Base-by-base conservation (phyloP, 2,888 invertebrate species). In the Cantharis rufa region DNA sequence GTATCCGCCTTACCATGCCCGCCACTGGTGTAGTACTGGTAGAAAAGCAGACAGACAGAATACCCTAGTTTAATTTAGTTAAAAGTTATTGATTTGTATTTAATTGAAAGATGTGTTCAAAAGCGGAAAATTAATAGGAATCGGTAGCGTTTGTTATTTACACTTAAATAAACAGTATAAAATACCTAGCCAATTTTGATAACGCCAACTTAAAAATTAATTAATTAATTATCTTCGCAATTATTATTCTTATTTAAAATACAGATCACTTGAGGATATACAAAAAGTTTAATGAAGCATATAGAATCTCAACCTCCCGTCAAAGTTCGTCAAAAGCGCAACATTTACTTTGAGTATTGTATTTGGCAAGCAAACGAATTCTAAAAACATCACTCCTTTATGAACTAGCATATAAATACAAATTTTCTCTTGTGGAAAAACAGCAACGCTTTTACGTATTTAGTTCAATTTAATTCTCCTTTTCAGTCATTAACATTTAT, bases 401-500 rank as follows among this genome's bases (percentile, higher is more conserved):
- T 74, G 74, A 74, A 74, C 63, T 70, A 69, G 61, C 28, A 74
- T 74, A 69, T 74, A 69, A 74, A 69, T 70, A 66, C 21, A 66
- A 66, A 66, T 15, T 7, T 75, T 77, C 71, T 75, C 74, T 77
- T 70, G 61, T 70, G 64, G 77, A 77, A 77, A 77, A 77, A 71
- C 71, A 71, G 62, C 73, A 68, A 70, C 73, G 74, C 72, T 77
- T 75, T 77, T 68, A 24, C 72, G 71, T 73, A 74, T 74, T 77
- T 77, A 69, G 32, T 71, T 77, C 69, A 70, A 64, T 72, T 75
- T 77, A 77, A 77, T 77, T 69, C 62, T 27, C 10, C 21, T 66
- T 71, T 63, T 77, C 75, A 72, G 69, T 77, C 74, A 69, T 72
- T 69, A 71, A 72, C 72, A 77, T 72, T 77, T 74, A 74, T n/a